Base-by-base conservation (phyloP, 1,140 invertebrate species). In the Dysdera silvatica region DNA sequence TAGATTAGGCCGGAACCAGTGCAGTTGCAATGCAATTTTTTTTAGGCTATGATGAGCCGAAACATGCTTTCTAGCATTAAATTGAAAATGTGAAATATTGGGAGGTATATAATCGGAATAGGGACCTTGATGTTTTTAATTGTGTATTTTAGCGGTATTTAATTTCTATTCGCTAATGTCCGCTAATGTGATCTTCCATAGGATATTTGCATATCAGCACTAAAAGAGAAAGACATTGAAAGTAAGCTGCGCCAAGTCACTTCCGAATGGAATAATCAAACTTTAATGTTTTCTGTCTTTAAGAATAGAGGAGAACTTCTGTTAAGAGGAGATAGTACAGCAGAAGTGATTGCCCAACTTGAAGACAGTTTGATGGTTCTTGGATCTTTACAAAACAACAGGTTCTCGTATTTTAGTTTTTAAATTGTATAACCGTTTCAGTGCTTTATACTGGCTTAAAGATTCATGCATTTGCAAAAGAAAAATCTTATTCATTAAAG, bases 161-260 rank as follows among this genome's bases (percentile, higher is more conserved):
- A n/a, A n/a, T n/a, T n/a, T n/a, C n/a, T n/a, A n/a, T n/a, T n/a
- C n/a, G n/a, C n/a, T n/a, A n/a, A n/a, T n/a, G n/a, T n/a, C n/a
- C n/a, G n/a, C n/a, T 61, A 47, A 55, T 26, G 16, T 28, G 26
- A 45, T 3, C 24, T 45, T 45, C 8, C 67, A 59, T 75, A 87
- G 82, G 95, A 98, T 74, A 95, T 97, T 71, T 98, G 94, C 76
- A 96, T 97, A 74, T 95, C 92, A 31, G 93, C 94, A 0, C 90
- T 96, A 84, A 97, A 97, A 79, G 94, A 98, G 74, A 91, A 94
- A 71, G 95, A 98, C 72, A 98, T 97, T 67, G 94, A 98, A 79
- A 92, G 91, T 0, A 98, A 98, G 75, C 75, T 98, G 18, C 82
- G 92, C 58, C 88, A 91, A 76, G 92, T 97, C 0, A 94, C 93